A percentile compares a stretch with the other conserved stretches of the same genome.
Evolutionary conservation across 2,113 vertebrate genomes (phyloP).

Genomic region (Taxidea taxus): DNA sequence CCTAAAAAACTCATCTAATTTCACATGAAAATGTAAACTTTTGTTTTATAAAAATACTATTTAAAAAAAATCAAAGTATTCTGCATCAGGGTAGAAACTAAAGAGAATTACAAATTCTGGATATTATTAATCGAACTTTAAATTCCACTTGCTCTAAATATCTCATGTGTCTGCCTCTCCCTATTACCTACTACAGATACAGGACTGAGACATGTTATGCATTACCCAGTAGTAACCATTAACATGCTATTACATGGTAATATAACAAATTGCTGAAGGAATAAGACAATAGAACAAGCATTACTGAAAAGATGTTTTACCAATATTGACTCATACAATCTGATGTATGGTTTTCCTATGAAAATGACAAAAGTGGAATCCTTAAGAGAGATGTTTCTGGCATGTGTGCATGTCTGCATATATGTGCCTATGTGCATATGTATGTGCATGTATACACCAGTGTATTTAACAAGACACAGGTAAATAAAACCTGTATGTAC

Average conservation of each 20-base stretch:
- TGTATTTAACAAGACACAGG: neutral
- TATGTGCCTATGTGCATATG: neutral
- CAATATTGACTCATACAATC: neutral
- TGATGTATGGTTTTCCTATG: neutral
- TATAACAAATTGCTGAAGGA: neutral
- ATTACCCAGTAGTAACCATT: neutral
- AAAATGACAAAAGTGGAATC: neutral
- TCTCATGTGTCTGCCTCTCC: neutral
- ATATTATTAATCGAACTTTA: neutral
- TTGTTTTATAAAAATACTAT: neutral
- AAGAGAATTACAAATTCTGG: neutral
- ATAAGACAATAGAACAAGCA: neutral
- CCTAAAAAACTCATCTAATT: neutral
- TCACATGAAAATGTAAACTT: neutral
- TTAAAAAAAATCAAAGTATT: neutral
- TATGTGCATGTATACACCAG: neutral
- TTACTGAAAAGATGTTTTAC: neutral
- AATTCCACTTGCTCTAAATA: neutral
- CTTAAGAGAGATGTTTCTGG: neutral
- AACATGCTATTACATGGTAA: neutral
- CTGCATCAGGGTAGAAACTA: neutral
- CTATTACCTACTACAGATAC: neutral
- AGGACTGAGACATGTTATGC: neutral
- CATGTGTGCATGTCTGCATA: neutral
- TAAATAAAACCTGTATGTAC: neutral